Evolutionary conservation across 2,797 vertebrate genomes (phyloP).

Genomic region (Pogonophryne albipinna): DNA sequence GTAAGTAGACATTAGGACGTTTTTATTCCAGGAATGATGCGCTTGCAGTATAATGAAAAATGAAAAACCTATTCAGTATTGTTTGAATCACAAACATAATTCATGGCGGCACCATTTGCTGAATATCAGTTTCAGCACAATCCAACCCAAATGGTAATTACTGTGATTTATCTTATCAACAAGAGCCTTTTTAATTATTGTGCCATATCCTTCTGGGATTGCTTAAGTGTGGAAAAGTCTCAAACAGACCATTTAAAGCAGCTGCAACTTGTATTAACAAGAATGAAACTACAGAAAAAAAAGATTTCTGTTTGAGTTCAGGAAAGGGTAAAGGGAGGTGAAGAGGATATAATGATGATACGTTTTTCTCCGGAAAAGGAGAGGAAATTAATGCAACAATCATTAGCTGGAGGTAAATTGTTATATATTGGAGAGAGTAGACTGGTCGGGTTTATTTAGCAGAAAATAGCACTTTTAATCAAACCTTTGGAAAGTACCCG

Average conservation of each 20-base stretch:
- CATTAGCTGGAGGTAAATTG: neutral
- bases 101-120: neutral
- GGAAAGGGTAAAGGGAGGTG: neutral
- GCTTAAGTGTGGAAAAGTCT: neutral
- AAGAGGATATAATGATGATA: neutral
- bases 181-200: neutral
- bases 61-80: neutral
- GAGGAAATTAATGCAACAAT: neutral
- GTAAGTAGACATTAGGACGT: no score
- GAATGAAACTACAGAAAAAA: neutral
- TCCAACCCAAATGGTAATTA: neutral
- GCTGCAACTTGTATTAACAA: conserved; percentile 43
- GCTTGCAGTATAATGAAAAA: neutral
- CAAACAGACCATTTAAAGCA: neutral
- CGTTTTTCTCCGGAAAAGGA: neutral
- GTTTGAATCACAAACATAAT: neutral
- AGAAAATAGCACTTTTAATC: neutral
- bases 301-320: neutral
- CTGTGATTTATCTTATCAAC: conserved; percentile 7
- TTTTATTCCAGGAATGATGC: neutral
- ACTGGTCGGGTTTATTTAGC: neutral
- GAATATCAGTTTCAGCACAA: neutral
- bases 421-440: neutral
- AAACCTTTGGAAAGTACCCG: neutral
- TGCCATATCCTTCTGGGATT: conserved; percentile 3